A percentile compares a stretch with the other conserved stretches of the same genome.
Evolutionary conservation across 2,888 invertebrate genomes (phyloP).

Genomic region (Dynastes tityus): DNA sequence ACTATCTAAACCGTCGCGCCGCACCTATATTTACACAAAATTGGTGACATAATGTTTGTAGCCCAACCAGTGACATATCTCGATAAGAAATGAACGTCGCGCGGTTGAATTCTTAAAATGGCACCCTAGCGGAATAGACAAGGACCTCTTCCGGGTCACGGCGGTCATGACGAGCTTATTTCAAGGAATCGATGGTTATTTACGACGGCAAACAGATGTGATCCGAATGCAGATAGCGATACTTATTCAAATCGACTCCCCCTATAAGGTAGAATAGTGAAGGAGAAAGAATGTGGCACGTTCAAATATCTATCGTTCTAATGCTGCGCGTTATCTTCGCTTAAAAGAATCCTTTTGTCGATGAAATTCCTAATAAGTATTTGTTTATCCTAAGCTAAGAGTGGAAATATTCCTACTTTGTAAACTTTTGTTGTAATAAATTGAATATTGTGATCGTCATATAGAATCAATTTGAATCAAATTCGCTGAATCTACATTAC

Average conservation of each 20-base stretch:
- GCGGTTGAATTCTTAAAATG: conserved; percentile 27
- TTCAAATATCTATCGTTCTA: conserved; percentile 11
- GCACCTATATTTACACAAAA: no score
- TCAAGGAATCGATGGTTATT: conserved; percentile 42
- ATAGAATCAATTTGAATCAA: no score
- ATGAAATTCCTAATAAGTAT: neutral
- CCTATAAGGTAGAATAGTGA: neutral
- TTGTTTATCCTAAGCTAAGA: neutral
- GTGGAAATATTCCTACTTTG: no score
- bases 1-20: no score
- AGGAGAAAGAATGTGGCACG: conserved; percentile 13
- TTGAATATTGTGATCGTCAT: no score
- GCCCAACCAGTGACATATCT: no score
- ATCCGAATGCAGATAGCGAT: conserved; percentile 14
- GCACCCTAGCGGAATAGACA: conserved; percentile 1
- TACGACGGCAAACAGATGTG: conserved; percentile 37
- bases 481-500: no score
- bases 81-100: neutral
- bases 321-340: neutral
- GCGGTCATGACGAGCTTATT: conserved; percentile 26
- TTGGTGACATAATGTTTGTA: no score
- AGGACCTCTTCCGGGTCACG: neutral
- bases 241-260: conserved; percentile 33
- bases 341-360: neutral
- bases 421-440: no score